A percentile compares a stretch with the other conserved stretches of the same genome.
phyloP scores from a whole-genome alignment of 2,113 vertebrate genomes.

The Cricetomys ansorgei region DNA sequence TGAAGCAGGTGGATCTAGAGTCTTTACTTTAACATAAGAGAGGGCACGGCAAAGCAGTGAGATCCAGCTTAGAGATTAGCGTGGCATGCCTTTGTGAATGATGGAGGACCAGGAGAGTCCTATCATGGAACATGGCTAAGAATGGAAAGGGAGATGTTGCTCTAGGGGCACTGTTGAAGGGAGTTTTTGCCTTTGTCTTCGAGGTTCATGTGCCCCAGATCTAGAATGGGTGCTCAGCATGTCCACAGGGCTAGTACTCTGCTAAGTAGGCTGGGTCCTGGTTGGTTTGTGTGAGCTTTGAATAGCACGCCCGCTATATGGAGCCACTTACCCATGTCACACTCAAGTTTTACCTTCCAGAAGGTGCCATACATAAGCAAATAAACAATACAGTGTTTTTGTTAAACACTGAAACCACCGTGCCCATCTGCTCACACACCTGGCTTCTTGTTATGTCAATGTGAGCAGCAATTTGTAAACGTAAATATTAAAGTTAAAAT shows the following conservation, averaged over 20 bases:
- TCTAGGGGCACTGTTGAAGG: neutral
- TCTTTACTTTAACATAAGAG: neutral
- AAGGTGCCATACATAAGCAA: neutral
- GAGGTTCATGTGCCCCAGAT: neutral
- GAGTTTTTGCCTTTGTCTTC: neutral
- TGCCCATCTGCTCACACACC: neutral
- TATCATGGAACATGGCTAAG: neutral
- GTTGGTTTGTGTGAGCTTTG: neutral
- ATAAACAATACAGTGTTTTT: neutral
- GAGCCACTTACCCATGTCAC: neutral
- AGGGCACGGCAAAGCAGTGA: neutral
- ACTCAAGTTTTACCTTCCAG: neutral
- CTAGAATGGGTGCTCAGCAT: neutral
- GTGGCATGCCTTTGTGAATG: neutral
- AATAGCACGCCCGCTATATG: neutral
- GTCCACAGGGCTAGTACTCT: no score
- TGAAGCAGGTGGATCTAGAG: neutral
- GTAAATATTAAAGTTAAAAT: slow-evolving; percentile 11
- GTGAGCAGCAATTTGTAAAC: neutral
- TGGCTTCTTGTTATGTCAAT: neutral
- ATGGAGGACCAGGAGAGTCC: no score
- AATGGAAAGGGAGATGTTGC: neutral
- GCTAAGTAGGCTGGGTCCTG: neutral
- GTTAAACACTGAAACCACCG: neutral
- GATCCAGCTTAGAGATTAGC: neutral